Evolutionary conservation across 2,888 invertebrate genomes (phyloP).

Genomic region (Dicyrtomina minuta): DNA sequence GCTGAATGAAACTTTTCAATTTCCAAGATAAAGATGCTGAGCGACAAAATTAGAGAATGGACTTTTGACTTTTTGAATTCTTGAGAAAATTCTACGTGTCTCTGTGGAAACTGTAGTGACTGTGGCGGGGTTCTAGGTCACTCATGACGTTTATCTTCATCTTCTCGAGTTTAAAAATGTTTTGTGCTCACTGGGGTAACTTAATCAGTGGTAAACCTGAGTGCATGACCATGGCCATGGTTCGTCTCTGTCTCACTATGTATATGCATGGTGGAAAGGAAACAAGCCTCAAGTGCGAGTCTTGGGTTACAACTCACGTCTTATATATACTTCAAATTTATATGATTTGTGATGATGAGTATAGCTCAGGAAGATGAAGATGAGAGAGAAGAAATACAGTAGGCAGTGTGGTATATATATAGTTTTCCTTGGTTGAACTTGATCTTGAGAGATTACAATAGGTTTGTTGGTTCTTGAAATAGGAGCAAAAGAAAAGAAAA

Average conservation of each 20-base stretch:
- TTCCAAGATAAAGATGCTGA: no score
- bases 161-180: background rate
- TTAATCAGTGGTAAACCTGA: constrained; percentile 5
- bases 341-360: background rate
- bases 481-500: no score
- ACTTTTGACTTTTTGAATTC: constrained; percentile 8
- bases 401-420: background rate
- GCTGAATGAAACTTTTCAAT: background rate
- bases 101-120: background rate
- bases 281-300: no score
- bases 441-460: background rate
- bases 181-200: constrained; percentile 6
- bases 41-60: constrained; percentile 21
- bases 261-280: no score
- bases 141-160: constrained; percentile 25
- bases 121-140: constrained; percentile 27
- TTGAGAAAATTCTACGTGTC: background rate
- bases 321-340: no score
- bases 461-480: no score
- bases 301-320: no score
- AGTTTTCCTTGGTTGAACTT: background rate
- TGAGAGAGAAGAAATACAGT: background rate
- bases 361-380: constrained; percentile 7
- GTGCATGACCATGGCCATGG: background rate
- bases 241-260: background rate